Evolutionary conservation across 2,797 vertebrate species (phyloP), one percentile per base, ranked within the genome.

Genomic region (Sebastes dallii): DNA sequence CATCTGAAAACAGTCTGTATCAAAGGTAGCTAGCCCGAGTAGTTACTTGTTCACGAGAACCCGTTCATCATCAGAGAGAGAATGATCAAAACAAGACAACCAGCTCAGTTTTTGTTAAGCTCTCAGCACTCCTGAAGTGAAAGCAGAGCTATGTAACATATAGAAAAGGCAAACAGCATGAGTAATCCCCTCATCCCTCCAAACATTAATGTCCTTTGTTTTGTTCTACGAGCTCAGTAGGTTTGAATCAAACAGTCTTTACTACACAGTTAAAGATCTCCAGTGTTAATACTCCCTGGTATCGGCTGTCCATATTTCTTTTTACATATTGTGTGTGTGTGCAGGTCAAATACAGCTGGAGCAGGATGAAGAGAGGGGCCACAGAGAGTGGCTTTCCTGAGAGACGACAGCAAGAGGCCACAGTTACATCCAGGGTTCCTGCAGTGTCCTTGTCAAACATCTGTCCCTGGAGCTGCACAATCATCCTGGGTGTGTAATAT

Each of bases 381-480:
- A 80, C 87, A 81, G 69, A 61, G 58, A 66, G 85, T 34, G 70
- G 81, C 86, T 82, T 94, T 94, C 93, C 93, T 95, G 93, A 95
- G 94, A 93, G 83, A 90, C 78, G 61, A 86, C 85, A 86, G 84
- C 75, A 27, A 79, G 76, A 85, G 81, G 89, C 85, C 84, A 89
- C 69, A 64, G 70, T 72, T 82, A 30, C 66, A 24, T 69, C 66
- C 54, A 74, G 72, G 72, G 61, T 64, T 81, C 66, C 75, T 75
- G 65, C 68, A 71, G 6, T 18, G n/a, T 46, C 52, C 25, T 25
- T 11, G n/a, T 18, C 62, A 60, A 36, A 20, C 65, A n/a, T 29
- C 34, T 29, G 27, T 52, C 58, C 56, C 18, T 54, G 64, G 7
- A 81, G n/a, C 30, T 25, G 27, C 73, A 59, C 12, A 66, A 8